A percentile compares a stretch with the other conserved stretches of the same genome.
Conservation (phyloP, 2,113 vertebrate genomes). For the Daboia siamensis region DNA sequence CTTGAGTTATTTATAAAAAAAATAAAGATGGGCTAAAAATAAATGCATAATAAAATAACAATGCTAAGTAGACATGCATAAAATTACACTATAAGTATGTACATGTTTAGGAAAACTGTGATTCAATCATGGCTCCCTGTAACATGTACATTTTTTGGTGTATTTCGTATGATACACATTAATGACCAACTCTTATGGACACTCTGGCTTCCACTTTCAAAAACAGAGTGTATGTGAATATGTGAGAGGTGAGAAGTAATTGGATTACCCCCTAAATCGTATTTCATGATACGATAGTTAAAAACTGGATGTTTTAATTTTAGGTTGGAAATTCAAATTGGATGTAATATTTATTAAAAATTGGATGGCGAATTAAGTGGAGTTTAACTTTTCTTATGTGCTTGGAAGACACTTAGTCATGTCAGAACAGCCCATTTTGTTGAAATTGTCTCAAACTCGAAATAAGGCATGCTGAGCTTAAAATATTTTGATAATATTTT, state of each 20-base stretch:
- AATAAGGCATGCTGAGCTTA: neutral
- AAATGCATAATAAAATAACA: neutral
- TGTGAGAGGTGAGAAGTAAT: neutral
- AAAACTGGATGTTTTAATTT: neutral
- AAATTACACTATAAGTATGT: neutral
- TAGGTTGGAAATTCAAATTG: neutral
- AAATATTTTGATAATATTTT: neutral
- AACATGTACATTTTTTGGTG: neutral
- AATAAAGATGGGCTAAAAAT: neutral
- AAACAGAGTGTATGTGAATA: neutral
- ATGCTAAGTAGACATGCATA: neutral
- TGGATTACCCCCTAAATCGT: neutral
- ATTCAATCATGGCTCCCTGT: neutral
- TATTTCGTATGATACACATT: neutral
- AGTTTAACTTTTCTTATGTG: neutral
- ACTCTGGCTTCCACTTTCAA: neutral
- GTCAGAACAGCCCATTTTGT: neutral
- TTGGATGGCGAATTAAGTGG: neutral
- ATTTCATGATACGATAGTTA: neutral
- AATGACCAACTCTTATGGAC: neutral
- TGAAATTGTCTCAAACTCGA: neutral
- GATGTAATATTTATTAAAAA: neutral
- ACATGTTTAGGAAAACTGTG: neutral
- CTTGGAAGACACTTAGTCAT: neutral
- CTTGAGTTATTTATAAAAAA: neutral